These are phyloP conservation scores for Trypoxylus dichotomus DNA, from an alignment of 1,140 invertebrate species.

Conservation along the genomic window DNA sequence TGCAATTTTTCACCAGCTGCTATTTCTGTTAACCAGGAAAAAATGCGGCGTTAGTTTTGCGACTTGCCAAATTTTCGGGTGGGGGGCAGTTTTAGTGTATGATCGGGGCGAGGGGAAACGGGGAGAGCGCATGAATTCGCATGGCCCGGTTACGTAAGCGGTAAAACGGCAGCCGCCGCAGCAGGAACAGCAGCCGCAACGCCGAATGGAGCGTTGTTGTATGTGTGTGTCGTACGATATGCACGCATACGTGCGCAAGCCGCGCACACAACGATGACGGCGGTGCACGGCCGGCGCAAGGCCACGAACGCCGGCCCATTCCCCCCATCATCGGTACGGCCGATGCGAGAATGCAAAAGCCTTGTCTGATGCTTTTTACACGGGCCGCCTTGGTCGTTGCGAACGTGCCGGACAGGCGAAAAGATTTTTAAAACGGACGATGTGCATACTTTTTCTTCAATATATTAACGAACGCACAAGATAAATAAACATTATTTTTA, in stretches of 20 bases:
- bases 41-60: slow-evolving; percentile 43
- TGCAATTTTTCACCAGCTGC: slow-evolving; percentile 44
- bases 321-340: neutral
- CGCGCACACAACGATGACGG: neutral
- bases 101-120: neutral
- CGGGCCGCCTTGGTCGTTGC: neutral
- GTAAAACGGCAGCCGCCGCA: slow-evolving; percentile 23
- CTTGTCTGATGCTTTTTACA: slow-evolving; percentile 9
- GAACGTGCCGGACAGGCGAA: neutral
- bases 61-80: slow-evolving; percentile 42
- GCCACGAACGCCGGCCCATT: slow-evolving; percentile 8
- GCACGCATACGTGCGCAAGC: neutral
- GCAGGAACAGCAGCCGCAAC: slow-evolving; percentile 28
- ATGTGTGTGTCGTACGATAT: neutral
- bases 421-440: neutral
- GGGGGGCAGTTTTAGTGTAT: slow-evolving; percentile 33
- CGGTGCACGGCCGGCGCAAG: slow-evolving; percentile 33
- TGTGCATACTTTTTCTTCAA: neutral
- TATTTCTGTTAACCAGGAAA: slow-evolving; percentile 52
- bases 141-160: slow-evolving; percentile 43
- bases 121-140: slow-evolving; percentile 34
- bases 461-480: too few relatives aligned
- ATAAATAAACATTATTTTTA: too few relatives aligned
- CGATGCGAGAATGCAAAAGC: slow-evolving; percentile 16
- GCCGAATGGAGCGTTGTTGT: neutral